Percentiles rank a stretch among this genome's conserved stretches.
Evolutionary conservation across 2,888 invertebrate species (phyloP).

Genomic region (Lysandra bellargus): DNA sequence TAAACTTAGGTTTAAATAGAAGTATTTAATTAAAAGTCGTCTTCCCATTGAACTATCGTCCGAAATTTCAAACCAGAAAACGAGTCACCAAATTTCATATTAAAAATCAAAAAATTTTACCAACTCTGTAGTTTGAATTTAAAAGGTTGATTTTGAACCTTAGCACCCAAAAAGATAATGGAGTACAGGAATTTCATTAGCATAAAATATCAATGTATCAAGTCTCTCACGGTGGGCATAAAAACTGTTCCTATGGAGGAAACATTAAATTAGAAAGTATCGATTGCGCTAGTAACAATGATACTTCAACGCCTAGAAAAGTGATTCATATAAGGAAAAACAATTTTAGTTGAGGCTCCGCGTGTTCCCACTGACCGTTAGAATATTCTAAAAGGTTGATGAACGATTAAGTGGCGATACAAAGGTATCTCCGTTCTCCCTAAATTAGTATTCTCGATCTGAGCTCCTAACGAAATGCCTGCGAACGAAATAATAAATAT

Average conservation of each 20-base stretch:
- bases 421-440: neutral
- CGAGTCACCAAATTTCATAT: neutral
- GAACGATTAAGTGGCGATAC: slow-evolving; percentile 8
- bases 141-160: neutral
- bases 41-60: no score
- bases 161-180: neutral
- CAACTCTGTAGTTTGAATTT: no score
- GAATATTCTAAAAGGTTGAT: slow-evolving; percentile 20
- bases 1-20: no score
- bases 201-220: neutral
- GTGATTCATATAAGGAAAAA: slow-evolving; percentile 6
- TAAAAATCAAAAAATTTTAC: no score
- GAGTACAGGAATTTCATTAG: neutral
- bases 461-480: neutral
- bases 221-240: slow-evolving; percentile 10
- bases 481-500: neutral
- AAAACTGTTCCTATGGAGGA: neutral
- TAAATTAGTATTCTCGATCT: neutral
- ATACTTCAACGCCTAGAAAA: slow-evolving; percentile 2
- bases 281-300: neutral
- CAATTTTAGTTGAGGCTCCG: neutral
- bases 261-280: slow-evolving; percentile 9
- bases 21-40: neutral
- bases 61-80: no score
- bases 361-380: slow-evolving; percentile 10